Percentiles rank a stretch among this genome's conserved stretches.
Evolutionary conservation across 2,797 vertebrate genomes (phyloP).

Genomic region (Amniataba percoides): DNA sequence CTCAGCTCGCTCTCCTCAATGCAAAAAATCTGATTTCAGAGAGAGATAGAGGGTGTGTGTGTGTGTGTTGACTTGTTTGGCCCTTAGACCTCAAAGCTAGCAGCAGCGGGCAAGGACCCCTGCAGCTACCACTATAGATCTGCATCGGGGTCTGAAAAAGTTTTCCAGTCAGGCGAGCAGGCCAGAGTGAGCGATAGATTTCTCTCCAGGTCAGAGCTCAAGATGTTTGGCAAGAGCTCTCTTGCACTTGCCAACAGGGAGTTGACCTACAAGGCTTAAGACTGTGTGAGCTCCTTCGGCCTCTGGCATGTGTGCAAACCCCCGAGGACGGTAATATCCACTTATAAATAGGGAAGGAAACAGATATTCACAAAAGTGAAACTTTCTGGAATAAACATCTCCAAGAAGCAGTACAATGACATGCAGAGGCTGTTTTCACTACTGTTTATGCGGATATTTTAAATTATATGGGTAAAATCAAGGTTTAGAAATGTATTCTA

Average conservation of each 20-base stretch:
- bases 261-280: constrained; percentile 35
- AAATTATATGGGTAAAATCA: constrained; percentile 3
- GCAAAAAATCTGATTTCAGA: constrained; percentile 12
- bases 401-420: not conserved
- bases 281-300: constrained; percentile 29
- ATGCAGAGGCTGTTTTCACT: not conserved
- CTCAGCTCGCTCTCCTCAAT: constrained; percentile 1
- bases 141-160: constrained; percentile 29
- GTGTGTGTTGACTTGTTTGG: constrained; percentile 34
- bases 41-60: too few relatives aligned
- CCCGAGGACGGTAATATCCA: constrained; percentile 18
- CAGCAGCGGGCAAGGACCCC: constrained; percentile 25
- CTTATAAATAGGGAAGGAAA: constrained; percentile 1
- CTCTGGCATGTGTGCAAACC: constrained; percentile 24
- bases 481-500: constrained; percentile 1
- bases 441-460: not conserved
- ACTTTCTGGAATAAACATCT: constrained; percentile 18
- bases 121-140: constrained; percentile 36
- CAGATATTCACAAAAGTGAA: constrained; percentile 34
- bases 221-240: constrained; percentile 49
- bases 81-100: constrained; percentile 17
- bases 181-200: constrained; percentile 35
- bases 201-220: constrained; percentile 59
- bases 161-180: constrained; percentile 25
- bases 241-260: constrained; percentile 51